Evolutionary conservation across 1,140 invertebrate species (phyloP).

Genomic region (Cotesia chilonis): DNA sequence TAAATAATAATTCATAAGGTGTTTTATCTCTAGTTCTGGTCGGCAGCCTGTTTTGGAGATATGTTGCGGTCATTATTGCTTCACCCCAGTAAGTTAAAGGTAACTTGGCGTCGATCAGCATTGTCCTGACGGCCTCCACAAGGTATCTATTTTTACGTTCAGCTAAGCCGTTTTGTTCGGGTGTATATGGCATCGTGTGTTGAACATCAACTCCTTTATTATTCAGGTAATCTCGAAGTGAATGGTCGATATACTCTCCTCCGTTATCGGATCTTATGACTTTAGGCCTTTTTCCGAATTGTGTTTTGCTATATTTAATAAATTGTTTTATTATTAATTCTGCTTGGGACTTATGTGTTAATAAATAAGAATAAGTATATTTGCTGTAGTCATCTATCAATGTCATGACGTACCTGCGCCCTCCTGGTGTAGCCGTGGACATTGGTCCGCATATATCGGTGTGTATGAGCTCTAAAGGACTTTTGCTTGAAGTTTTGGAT

Average conservation of each 20-base stretch:
- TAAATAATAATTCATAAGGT: conserved; percentile 43
- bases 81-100: too few species aligned
- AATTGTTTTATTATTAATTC: neutral
- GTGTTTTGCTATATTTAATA: neutral
- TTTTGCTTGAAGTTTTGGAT: neutral
- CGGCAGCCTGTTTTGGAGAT: conserved; percentile 8
- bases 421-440: neutral
- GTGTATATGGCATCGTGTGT: neutral
- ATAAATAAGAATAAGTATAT: conserved; percentile 1
- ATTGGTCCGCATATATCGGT: neutral
- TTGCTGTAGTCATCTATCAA: neutral
- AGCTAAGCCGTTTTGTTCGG: neutral
- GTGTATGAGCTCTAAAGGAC: neutral
- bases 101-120: neutral
- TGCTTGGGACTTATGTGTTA: neutral
- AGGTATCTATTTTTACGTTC: neutral
- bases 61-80: conserved; percentile 10
- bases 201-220: neutral
- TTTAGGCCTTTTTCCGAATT: neutral
- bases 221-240: neutral
- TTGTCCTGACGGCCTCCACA: neutral
- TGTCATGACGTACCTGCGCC: neutral
- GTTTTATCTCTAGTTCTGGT: neutral
- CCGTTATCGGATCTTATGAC: neutral
- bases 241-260: neutral